phyloP scores from a whole-genome alignment of 2,888 invertebrate genomes.

The Pterostichus madidus region DNA sequence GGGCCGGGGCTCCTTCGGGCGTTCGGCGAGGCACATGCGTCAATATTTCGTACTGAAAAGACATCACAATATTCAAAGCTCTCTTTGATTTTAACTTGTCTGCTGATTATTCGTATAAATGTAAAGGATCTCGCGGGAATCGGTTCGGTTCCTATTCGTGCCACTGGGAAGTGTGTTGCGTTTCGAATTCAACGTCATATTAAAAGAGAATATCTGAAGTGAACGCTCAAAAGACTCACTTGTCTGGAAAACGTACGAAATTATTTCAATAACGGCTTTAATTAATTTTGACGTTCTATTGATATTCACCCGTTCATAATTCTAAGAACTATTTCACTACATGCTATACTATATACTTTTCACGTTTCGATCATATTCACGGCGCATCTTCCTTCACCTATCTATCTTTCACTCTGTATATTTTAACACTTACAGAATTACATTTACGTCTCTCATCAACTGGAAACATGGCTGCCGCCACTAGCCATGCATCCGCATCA shows the following conservation, averaged over 20 bases:
- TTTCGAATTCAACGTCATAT: slow-evolving; percentile 55
- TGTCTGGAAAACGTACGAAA: slow-evolving; percentile 55
- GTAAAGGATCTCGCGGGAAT: slow-evolving; percentile 53
- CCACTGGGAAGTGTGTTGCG: slow-evolving; percentile 33
- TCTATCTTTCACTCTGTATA: neutral
- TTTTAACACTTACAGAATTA: neutral
- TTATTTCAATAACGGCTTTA: slow-evolving; percentile 60
- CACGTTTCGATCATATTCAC: slow-evolving; percentile 6
- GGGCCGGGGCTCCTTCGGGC: neutral
- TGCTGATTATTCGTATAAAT: slow-evolving; percentile 62
- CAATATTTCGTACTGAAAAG: slow-evolving; percentile 63
- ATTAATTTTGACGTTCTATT: slow-evolving; percentile 58
- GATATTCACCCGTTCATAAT: slow-evolving; percentile 50
- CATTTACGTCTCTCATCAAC: neutral
- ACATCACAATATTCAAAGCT: slow-evolving; percentile 67
- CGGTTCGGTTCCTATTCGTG: slow-evolving; percentile 35
- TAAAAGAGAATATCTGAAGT: slow-evolving; percentile 51
- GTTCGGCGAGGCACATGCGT: slow-evolving; percentile 28
- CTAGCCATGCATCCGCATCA: too few relatives aligned
- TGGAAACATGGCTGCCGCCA: too few relatives aligned
- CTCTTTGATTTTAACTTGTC: slow-evolving; percentile 63
- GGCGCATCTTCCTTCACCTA: slow-evolving; percentile 14
- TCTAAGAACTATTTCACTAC: slow-evolving; percentile 53
- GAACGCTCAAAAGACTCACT: slow-evolving; percentile 60
- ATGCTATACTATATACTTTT: slow-evolving; percentile 38